phyloP scores from a whole-genome alignment of 2,888 invertebrate genomes.

The Amitus sp. region DNA sequence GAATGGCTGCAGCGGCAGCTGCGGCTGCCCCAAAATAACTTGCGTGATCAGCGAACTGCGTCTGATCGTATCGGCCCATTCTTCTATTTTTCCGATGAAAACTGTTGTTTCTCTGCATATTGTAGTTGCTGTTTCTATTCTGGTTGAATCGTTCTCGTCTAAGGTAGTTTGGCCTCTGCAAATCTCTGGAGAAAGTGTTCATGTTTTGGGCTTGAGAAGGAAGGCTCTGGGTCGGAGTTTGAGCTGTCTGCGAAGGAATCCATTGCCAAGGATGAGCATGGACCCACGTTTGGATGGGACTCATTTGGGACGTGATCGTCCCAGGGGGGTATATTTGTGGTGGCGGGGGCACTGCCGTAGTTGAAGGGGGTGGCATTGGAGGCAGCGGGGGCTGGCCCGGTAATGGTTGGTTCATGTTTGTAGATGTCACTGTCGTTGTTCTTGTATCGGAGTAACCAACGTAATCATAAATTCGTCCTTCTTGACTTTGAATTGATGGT shows the following conservation, averaged over 20 bases:
- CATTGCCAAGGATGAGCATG: conserved; percentile 58
- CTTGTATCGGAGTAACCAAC: conserved; percentile 50
- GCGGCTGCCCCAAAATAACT: conserved; percentile 51
- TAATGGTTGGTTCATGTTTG: conserved; percentile 55
- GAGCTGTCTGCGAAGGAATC: conserved; percentile 57
- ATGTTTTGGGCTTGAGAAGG: conserved; percentile 51
- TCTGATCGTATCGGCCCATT: conserved; percentile 50
- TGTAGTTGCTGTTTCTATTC: conserved; percentile 53
- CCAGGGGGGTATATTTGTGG: conserved; percentile 57
- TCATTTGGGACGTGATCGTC: conserved; percentile 55
- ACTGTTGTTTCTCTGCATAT: conserved; percentile 55
- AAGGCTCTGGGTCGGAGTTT: conserved; percentile 35
- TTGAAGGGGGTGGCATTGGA: conserved; percentile 62
- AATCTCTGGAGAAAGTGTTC: conserved; percentile 53
- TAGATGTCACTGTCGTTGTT: conserved; percentile 45
- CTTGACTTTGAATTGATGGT: too few species aligned
- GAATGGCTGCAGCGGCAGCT: conserved; percentile 18
- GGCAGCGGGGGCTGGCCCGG: conserved; percentile 63
- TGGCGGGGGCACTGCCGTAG: conserved; percentile 50
- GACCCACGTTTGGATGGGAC: conserved; percentile 57
- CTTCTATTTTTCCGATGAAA: conserved; percentile 60
- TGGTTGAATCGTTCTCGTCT: conserved; percentile 55
- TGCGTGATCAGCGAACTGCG: conserved; percentile 52
- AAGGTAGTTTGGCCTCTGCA: conserved; percentile 52
- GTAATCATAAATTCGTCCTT: too few species aligned